Conservation (phyloP, 1,140 invertebrate genomes). For the Apocrypta bakeri region DNA sequence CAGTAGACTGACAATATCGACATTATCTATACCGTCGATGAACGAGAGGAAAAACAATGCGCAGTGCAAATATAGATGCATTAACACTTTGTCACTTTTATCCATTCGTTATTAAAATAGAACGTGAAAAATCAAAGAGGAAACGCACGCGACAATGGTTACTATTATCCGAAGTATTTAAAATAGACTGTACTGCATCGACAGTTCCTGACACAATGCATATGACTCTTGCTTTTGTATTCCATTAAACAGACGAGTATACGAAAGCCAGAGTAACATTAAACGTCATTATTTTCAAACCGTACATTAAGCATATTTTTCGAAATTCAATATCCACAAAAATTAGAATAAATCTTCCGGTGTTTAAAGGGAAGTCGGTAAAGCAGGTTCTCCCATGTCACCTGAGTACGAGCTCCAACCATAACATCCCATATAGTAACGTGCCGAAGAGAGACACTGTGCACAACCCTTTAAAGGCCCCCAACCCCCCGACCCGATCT, state of each 20-base stretch:
- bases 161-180: background rate
- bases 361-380: background rate
- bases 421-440: no score
- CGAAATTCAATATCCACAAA: no score
- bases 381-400: background rate
- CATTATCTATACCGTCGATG: no score
- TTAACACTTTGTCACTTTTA: background rate
- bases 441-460: background rate
- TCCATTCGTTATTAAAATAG: background rate
- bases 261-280: no score
- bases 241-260: no score
- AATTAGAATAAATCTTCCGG: no score
- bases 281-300: no score
- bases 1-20: no score
- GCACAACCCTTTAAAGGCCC: constrained; percentile 24
- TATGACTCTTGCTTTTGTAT: background rate
- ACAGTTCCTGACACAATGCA: background rate
- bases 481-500: background rate
- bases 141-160: background rate
- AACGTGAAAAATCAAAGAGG: background rate
- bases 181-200: background rate
- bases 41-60: no score
- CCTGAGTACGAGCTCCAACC: no score
- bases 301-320: no score
- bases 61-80: background rate